phyloP scores from a whole-genome alignment of 2,888 invertebrate species.

The Theretra japonica region DNA sequence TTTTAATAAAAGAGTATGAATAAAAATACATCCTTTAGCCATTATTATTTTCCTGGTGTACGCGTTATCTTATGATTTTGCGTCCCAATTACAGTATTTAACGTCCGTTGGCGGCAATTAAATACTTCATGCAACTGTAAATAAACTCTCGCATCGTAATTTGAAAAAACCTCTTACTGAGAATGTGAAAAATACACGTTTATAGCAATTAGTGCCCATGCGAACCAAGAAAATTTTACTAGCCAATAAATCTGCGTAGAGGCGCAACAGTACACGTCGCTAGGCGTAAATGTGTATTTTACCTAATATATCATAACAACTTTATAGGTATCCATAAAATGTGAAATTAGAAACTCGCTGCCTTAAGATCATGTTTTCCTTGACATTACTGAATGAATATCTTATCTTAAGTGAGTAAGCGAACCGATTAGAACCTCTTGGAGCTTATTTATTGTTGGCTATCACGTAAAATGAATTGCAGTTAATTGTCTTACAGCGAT shows the following conservation, averaged over 20 bases:
- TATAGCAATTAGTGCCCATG: conserved; percentile 78
- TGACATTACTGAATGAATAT: conserved; percentile 48
- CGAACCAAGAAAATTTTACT: conserved; percentile 70
- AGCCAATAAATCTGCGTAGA: conserved; percentile 55
- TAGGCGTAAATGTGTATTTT: conserved; percentile 35
- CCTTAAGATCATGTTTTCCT: conserved; percentile 47
- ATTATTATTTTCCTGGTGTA: conserved; percentile 50
- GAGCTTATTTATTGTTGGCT: conserved; percentile 48
- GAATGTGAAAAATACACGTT: conserved; percentile 79
- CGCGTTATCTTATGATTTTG: conserved; percentile 72
- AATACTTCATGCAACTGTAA: conserved; percentile 80
- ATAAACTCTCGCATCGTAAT: conserved; percentile 73
- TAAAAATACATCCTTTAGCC: conserved; percentile 24
- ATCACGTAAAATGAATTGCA: conserved; percentile 46
- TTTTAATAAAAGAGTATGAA: not conserved
- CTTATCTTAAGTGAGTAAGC: conserved; percentile 48
- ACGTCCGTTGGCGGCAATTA: conserved; percentile 78
- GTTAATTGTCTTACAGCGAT: conserved; percentile 40
- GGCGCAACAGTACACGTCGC: not conserved
- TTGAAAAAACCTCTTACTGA: conserved; percentile 74
- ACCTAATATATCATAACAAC: conserved; percentile 12
- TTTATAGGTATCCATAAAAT: conserved; percentile 34
- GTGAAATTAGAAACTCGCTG: conserved; percentile 31
- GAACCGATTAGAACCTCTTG: conserved; percentile 46
- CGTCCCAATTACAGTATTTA: conserved; percentile 78